Evolutionary conservation across 2,113 vertebrate species (phyloP).

Genomic region (Cyprinodon brontotheroides): DNA sequence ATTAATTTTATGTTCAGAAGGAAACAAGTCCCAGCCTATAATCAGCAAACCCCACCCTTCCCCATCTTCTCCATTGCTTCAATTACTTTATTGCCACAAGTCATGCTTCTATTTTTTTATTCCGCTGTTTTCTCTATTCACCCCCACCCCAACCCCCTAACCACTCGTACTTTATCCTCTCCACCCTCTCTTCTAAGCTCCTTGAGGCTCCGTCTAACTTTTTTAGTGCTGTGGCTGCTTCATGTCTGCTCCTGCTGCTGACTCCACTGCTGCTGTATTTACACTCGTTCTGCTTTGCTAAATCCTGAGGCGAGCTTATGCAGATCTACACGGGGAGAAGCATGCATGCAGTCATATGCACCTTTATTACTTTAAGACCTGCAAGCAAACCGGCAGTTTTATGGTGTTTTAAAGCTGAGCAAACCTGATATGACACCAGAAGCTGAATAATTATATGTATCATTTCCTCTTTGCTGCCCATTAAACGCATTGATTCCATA

Average conservation of each 20-base stretch:
- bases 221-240: slow-evolving; percentile 30
- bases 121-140: slow-evolving; percentile 12
- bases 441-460: neutral
- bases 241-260: slow-evolving; percentile 30
- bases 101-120: slow-evolving; percentile 35
- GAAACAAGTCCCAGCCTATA: slow-evolving; percentile 50
- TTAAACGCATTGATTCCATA: neutral
- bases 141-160: neutral
- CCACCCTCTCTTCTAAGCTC: slow-evolving; percentile 41
- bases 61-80: slow-evolving; percentile 15
- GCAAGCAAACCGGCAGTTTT: neutral
- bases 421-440: slow-evolving; percentile 20
- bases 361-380: slow-evolving; percentile 23
- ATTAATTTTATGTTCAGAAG: slow-evolving; percentile 69
- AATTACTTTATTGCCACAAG: slow-evolving; percentile 23
- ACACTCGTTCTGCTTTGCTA: slow-evolving; percentile 33
- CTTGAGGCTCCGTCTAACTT: slow-evolving; percentile 49
- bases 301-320: slow-evolving; percentile 18
- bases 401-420: neutral
- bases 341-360: neutral
- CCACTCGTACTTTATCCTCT: slow-evolving; percentile 4
- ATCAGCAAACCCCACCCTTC: slow-evolving; percentile 1
- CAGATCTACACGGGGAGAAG: neutral
- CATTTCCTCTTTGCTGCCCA: neutral
- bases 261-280: slow-evolving; percentile 47